Conservation (phyloP, 2,797 vertebrate genomes). For the Nyctalus aviator region DNA sequence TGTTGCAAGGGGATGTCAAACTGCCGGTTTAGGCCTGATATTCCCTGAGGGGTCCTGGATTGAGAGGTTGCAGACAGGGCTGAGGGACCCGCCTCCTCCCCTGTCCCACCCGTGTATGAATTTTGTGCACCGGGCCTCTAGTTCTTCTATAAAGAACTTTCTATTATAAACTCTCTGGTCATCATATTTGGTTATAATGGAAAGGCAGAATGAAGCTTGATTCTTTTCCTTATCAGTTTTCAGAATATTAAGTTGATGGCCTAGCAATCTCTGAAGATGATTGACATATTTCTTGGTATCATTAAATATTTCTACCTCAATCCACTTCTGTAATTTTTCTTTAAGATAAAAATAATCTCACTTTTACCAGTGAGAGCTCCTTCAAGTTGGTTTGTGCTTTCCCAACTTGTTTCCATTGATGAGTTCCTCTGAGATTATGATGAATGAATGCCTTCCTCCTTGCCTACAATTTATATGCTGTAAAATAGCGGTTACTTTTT, state of each 20-base stretch:
- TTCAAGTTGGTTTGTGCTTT: background rate
- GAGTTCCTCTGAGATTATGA: background rate
- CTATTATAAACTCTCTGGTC: background rate
- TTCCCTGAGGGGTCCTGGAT: no score
- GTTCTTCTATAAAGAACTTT: background rate
- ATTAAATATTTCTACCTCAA: background rate
- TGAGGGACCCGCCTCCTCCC: no score
- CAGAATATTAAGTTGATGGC: constrained; percentile 6
- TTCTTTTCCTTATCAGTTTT: constrained; percentile 21
- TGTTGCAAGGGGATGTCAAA: no score
- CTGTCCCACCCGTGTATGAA: no score
- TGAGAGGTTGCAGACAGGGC: no score
- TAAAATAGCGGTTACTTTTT: background rate
- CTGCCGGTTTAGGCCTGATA: no score
- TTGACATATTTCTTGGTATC: background rate
- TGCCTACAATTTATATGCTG: background rate
- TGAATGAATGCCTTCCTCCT: background rate
- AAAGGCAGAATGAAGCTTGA: background rate
- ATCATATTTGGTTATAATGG: background rate
- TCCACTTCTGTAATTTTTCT: constrained; percentile 4
- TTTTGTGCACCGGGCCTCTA: no score
- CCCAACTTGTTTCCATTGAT: background rate
- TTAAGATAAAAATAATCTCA: constrained; percentile 1
- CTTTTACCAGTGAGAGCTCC: background rate
- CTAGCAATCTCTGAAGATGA: background rate